A percentile compares a stretch with the other conserved stretches of the same genome.
phyloP scores from a whole-genome alignment of 2,888 invertebrate species.

The Drosophila paranaensis region DNA sequence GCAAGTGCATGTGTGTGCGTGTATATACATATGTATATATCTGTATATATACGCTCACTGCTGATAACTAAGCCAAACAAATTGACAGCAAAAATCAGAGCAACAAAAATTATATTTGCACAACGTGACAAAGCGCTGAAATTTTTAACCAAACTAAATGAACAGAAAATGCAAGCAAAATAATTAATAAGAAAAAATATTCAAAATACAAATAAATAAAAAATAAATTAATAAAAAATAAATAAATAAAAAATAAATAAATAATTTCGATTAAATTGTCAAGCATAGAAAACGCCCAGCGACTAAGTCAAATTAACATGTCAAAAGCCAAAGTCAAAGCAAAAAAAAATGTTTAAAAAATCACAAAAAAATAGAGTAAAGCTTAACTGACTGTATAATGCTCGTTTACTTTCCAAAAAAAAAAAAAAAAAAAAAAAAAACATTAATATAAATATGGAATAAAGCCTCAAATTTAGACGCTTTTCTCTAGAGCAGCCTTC shows the following conservation, averaged over 20 bases:
- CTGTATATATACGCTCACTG: not conserved
- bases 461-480: too few species aligned
- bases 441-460: too few species aligned
- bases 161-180: not conserved
- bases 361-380: not conserved
- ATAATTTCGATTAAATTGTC: slow-evolving; percentile 9
- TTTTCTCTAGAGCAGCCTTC: too few species aligned
- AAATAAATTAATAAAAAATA: not conserved
- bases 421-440: too few species aligned
- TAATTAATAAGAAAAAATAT: not conserved
- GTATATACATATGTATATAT: not conserved
- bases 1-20: slow-evolving; percentile 41
- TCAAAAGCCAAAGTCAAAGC: not conserved
- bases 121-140: slow-evolving; percentile 27
- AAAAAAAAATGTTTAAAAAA: slow-evolving; percentile 17
- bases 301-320: slow-evolving; percentile 1
- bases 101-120: slow-evolving; percentile 43
- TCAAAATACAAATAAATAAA: not conserved
- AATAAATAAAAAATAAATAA: not conserved
- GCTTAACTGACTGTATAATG: not conserved
- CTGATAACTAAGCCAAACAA: slow-evolving; percentile 59
- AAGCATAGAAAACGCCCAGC: too few species aligned
- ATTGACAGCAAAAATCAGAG: slow-evolving; percentile 52
- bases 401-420: not conserved
- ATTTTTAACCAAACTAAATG: slow-evolving; percentile 12